These are phyloP conservation scores for Gymnogyps californianus DNA, from an alignment of 2,113 vertebrate genomes.

Conservation along the genomic window DNA sequence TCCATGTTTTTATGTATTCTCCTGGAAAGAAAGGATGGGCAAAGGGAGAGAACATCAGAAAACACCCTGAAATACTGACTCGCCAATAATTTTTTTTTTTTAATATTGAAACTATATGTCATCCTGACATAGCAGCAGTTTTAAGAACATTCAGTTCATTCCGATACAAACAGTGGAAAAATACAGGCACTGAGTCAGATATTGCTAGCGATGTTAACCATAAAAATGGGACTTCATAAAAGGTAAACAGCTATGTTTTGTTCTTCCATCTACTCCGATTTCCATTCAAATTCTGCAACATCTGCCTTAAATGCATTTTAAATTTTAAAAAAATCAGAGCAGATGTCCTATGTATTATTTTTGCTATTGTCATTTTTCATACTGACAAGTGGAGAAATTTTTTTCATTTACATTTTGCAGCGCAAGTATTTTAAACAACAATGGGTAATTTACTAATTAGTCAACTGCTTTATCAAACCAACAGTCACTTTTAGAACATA, in stretches of 20 bases:
- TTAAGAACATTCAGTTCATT: slow-evolving; percentile 1
- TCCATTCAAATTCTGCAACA: slow-evolving; percentile 70
- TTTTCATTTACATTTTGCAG: slow-evolving; percentile 83
- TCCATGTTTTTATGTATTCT: slow-evolving; percentile 98
- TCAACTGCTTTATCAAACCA: slow-evolving; percentile 65
- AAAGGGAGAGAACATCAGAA: not conserved
- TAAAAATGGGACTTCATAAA: slow-evolving; percentile 25
- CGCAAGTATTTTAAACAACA: slow-evolving; percentile 82
- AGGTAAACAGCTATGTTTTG: slow-evolving; percentile 42
- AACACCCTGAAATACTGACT: not conserved
- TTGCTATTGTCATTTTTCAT: slow-evolving; percentile 87
- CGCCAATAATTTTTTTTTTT: not conserved
- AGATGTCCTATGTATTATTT: slow-evolving; percentile 85
- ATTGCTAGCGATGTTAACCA: not conserved
- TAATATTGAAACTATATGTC: not conserved
- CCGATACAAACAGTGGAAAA: slow-evolving; percentile 26
- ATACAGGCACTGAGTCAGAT: slow-evolving; percentile 11
- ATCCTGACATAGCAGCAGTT: not conserved
- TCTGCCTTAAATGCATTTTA: slow-evolving; percentile 73
- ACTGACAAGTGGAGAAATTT: slow-evolving; percentile 75
- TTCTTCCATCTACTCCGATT: not conserved
- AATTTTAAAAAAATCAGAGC: slow-evolving; percentile 69
- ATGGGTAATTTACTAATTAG: slow-evolving; percentile 79
- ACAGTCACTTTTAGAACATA: slow-evolving; percentile 58
- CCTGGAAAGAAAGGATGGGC: slow-evolving; percentile 67